A percentile compares a stretch with the other conserved stretches of the same genome.
Evolutionary conservation across 2,113 vertebrate genomes (phyloP).

Genomic region (Calonectris borealis): DNA sequence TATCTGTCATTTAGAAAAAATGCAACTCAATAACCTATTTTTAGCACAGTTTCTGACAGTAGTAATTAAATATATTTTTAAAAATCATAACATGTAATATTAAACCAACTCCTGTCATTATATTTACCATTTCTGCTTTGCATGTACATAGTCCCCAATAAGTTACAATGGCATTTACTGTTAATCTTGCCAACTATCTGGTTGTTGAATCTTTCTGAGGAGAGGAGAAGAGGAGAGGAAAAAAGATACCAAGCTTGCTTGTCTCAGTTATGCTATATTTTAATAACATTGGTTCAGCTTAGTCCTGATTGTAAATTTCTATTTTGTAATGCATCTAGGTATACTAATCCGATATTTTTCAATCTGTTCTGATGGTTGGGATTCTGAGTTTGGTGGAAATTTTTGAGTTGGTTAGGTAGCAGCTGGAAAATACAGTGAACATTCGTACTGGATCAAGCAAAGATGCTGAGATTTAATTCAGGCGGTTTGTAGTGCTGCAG

Average conservation of each 20-base stretch:
- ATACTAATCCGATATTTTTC: not conserved
- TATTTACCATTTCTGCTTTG: not conserved
- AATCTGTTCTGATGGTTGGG: not conserved
- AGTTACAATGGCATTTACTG: not conserved
- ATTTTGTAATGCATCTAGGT: not conserved
- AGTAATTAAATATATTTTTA: not conserved
- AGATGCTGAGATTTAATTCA: not conserved
- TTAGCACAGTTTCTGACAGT: constrained; percentile 1
- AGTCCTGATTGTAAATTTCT: not conserved
- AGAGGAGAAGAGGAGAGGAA: not conserved
- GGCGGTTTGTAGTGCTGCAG: not conserved
- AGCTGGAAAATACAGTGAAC: not conserved
- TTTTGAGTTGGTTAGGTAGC: not conserved
- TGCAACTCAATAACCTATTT: constrained; percentile 1
- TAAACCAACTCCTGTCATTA: not conserved
- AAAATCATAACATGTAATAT: not conserved
- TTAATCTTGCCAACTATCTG: not conserved
- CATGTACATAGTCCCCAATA: not conserved
- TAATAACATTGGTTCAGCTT: not conserved
- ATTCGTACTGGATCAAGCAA: not conserved
- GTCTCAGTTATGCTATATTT: not conserved
- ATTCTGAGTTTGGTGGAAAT: not conserved
- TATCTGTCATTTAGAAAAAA: constrained; percentile 44
- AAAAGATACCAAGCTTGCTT: not conserved
- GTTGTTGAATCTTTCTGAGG: not conserved